Evolutionary conservation across 2,113 vertebrate species (phyloP).

Genomic region (Sula dactylatra): DNA sequence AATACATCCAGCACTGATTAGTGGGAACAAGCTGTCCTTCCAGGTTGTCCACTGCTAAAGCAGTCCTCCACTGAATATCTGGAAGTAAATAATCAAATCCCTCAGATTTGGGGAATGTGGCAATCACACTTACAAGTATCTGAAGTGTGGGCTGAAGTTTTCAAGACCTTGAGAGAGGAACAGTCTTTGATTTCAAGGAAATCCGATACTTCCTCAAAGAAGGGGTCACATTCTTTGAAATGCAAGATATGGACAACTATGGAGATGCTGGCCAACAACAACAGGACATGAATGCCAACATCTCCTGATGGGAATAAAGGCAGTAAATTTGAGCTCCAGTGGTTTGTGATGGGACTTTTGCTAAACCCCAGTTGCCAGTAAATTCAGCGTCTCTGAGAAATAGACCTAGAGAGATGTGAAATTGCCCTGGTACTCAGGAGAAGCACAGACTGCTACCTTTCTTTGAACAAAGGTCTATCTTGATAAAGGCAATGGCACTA

Average conservation of each 20-base stretch:
- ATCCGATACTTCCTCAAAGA: conserved; percentile 29
- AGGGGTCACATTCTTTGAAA: conserved; percentile 37
- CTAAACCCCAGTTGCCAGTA: background rate
- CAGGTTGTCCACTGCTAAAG: background rate
- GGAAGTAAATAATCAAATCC: background rate
- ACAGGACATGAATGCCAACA: conserved; percentile 1
- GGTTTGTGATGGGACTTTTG: background rate
- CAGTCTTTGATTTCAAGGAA: conserved; percentile 34
- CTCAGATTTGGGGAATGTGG: background rate
- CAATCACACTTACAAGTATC: background rate
- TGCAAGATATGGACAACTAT: background rate
- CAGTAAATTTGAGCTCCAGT: conserved; percentile 1
- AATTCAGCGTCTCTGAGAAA: background rate
- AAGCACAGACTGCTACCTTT: background rate
- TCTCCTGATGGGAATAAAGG: background rate
- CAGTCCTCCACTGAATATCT: background rate
- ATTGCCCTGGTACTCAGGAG: background rate
- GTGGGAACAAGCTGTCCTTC: background rate
- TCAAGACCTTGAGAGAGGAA: conserved; percentile 4
- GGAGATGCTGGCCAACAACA: conserved; percentile 21
- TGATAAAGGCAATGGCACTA: background rate
- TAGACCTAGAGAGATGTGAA: background rate
- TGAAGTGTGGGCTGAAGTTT: conserved; percentile 1
- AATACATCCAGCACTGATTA: background rate
- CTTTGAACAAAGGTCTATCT: background rate